Percentiles rank a stretch among this genome's conserved stretches.
These are phyloP conservation scores for Belgica antarctica DNA, from an alignment of 2,888 invertebrate genomes.

Conservation along the genomic window DNA sequence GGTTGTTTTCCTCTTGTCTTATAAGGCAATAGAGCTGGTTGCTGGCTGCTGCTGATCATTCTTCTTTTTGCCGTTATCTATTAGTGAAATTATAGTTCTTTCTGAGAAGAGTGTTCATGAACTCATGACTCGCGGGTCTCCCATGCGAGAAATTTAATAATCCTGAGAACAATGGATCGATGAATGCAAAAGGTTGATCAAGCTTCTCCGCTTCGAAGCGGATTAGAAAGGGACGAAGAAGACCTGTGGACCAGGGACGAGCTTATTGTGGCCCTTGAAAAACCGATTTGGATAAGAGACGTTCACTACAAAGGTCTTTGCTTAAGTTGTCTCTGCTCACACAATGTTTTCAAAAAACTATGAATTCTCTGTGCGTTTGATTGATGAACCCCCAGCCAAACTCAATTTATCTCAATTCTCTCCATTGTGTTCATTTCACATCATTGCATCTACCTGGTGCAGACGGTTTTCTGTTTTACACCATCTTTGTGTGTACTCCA, in stretches of 20 bases:
- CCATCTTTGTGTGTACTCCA: too few species aligned
- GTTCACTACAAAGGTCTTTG: too few species aligned
- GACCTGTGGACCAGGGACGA: too few species aligned
- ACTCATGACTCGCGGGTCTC: neutral
- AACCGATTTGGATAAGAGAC: too few species aligned
- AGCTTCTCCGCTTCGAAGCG: neutral
- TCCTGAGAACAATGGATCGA: neutral
- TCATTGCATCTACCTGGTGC: neutral
- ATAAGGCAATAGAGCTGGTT: constrained; percentile 34
- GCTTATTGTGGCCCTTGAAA: too few species aligned
- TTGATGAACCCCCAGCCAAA: neutral
- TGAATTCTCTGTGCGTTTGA: neutral
- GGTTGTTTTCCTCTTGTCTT: constrained; percentile 31
- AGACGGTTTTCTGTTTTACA: neutral
- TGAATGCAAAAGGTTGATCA: neutral
- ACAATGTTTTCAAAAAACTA: too few species aligned
- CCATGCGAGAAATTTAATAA: neutral
- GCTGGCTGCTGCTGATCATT: neutral
- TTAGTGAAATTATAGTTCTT: constrained; percentile 40
- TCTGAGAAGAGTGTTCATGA: neutral
- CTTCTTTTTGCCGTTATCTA: constrained; percentile 33
- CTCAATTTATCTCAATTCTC: constrained; percentile 6
- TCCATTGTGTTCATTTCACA: neutral
- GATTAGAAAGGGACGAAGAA: neutral
- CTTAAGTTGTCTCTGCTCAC: too few species aligned